Percentiles rank a stretch among this genome's conserved stretches.
These are phyloP conservation scores for Pantherophis alleghaniensis DNA, from an alignment of 2,797 vertebrate genomes.

Conservation along the genomic window DNA sequence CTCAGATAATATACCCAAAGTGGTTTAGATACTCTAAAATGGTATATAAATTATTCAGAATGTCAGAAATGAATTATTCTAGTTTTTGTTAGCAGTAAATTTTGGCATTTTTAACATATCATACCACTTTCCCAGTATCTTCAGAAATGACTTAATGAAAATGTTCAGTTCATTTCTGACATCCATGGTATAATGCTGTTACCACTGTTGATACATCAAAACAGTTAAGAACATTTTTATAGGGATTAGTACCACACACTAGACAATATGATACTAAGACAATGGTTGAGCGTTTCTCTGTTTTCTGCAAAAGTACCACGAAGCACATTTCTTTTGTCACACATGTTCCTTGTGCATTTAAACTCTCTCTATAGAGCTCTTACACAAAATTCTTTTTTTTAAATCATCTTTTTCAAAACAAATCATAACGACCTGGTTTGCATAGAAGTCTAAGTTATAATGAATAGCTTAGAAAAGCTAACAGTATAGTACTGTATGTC, in stretches of 20 bases:
- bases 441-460: neutral
- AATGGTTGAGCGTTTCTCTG: neutral
- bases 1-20: neutral
- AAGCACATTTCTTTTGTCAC: neutral
- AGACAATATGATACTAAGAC: neutral
- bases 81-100: neutral
- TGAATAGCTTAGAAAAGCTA: neutral
- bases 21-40: neutral
- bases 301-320: neutral
- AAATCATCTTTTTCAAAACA: neutral
- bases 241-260: neutral
- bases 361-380: neutral
- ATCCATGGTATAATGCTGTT: neutral
- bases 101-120: neutral
- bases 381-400: neutral
- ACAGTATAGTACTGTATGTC: neutral
- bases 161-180: neutral
- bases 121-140: neutral
- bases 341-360: neutral
- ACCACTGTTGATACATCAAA: neutral
- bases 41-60: neutral
- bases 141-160: neutral
- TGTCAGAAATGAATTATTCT: neutral
- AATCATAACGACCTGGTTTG: neutral
- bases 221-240: neutral